Evolutionary conservation across 2,888 invertebrate species (phyloP).

Genomic region (Drosophila parthenogenetica): DNA sequence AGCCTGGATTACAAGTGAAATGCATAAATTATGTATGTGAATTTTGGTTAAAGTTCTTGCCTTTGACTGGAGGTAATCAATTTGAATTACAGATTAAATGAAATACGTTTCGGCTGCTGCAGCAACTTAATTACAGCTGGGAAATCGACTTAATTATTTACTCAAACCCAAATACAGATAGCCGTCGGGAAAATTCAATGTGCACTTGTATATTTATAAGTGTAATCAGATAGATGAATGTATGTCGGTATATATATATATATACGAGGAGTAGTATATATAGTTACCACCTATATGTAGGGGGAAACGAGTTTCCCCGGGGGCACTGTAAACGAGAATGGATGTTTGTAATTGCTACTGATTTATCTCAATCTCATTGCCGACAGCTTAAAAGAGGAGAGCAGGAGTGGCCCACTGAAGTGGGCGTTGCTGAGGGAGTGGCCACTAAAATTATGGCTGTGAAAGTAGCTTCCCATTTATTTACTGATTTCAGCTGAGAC

Average conservation of each 20-base stretch:
- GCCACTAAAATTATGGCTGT: background rate
- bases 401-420: background rate
- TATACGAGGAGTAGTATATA: too few relatives aligned
- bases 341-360: constrained; percentile 75
- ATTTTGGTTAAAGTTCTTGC: background rate
- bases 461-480: constrained; percentile 56
- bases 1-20: constrained; percentile 16
- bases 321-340: constrained; percentile 56
- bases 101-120: constrained; percentile 50
- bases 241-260: background rate
- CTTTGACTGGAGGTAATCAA: constrained; percentile 20
- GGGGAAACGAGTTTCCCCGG: constrained; percentile 12
- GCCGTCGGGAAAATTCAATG: constrained; percentile 31
- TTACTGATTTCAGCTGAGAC: constrained; percentile 54
- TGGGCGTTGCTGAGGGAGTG: background rate
- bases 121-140: constrained; percentile 62
- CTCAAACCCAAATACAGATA: constrained; percentile 27
- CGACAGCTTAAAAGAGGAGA: constrained; percentile 21
- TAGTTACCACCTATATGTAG: constrained; percentile 2
- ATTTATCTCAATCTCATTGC: constrained; percentile 70
- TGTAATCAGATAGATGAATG: background rate
- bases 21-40: constrained; percentile 5
- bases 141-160: constrained; percentile 71
- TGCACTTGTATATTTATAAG: constrained; percentile 5
- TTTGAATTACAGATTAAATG: constrained; percentile 48